These are phyloP conservation scores for Portunus trituberculatus DNA, from an alignment of 1,140 invertebrate genomes.

Conservation along the genomic window DNA sequence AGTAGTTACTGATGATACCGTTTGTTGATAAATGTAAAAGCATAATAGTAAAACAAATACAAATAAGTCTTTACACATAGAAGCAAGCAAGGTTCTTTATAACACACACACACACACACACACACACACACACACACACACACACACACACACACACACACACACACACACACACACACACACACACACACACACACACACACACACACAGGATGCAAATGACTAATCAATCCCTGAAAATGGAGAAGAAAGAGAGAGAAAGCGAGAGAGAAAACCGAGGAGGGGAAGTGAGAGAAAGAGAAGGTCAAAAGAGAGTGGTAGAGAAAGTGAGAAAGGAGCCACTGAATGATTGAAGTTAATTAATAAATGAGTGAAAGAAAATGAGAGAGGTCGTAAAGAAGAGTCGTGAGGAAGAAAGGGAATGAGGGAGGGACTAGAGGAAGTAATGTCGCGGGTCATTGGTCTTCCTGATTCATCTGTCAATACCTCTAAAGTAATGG, in stretches of 20 bases:
- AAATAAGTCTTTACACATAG: too few relatives aligned
- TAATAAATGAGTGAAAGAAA: constrained; percentile 15
- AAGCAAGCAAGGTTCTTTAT: too few relatives aligned
- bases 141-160: too few relatives aligned
- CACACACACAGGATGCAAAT: too few relatives aligned
- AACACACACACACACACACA: too few relatives aligned
- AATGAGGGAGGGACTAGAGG: not conserved
- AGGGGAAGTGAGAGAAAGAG: not conserved
- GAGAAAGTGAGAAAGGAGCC: not conserved
- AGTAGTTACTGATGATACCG: too few relatives aligned
- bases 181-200: too few relatives aligned
- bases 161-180: too few relatives aligned
- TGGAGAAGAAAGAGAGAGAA: not conserved
- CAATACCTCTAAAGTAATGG: not conserved
- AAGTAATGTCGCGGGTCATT: not conserved
- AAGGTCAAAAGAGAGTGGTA: not conserved
- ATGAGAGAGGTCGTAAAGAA: not conserved
- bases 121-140: too few relatives aligned
- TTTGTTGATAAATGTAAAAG: too few relatives aligned
- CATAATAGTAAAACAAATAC: too few relatives aligned
- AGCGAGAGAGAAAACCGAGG: not conserved
- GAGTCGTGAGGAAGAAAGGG: not conserved
- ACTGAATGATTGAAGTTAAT: constrained; percentile 6
- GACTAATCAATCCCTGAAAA: not conserved
- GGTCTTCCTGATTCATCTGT: not conserved